These are phyloP conservation scores for Paradoxurus hermaphroditus DNA, from an alignment of 2,113 vertebrate species.

Conservation along the genomic window DNA sequence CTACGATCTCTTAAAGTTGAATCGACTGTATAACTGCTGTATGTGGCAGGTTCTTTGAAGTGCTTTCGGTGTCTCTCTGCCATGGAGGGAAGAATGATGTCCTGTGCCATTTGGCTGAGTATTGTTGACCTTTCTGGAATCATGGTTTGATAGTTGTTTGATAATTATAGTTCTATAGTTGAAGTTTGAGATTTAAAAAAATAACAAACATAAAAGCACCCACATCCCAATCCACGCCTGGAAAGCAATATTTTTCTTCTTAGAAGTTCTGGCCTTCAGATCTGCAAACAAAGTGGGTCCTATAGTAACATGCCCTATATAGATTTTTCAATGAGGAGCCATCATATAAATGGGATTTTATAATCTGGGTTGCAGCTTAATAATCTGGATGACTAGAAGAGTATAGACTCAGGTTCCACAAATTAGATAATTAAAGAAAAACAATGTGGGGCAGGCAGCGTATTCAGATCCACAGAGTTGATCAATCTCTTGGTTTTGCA, in stretches of 20 bases:
- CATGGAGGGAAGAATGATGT: background rate
- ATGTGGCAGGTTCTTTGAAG: constrained; percentile 63
- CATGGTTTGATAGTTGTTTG: background rate
- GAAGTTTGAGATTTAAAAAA: background rate
- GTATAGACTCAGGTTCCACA: background rate
- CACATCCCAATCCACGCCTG: background rate
- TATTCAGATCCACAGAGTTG: background rate
- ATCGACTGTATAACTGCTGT: constrained; percentile 94
- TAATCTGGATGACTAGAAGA: background rate
- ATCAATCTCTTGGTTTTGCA: background rate
- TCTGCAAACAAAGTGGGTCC: background rate
- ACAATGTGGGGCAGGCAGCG: no score
- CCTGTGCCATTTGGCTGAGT: background rate
- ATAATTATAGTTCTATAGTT: background rate
- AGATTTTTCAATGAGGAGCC: background rate
- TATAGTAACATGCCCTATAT: background rate
- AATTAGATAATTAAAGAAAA: background rate
- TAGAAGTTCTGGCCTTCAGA: background rate
- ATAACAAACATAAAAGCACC: background rate
- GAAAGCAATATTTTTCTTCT: background rate
- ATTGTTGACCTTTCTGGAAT: background rate
- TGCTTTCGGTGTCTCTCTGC: background rate
- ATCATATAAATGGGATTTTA: background rate
- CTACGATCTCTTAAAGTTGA: constrained; percentile 90
- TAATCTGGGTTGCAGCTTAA: background rate